Conservation (phyloP, 2,888 invertebrate species). For the Tetropium fuscum region DNA sequence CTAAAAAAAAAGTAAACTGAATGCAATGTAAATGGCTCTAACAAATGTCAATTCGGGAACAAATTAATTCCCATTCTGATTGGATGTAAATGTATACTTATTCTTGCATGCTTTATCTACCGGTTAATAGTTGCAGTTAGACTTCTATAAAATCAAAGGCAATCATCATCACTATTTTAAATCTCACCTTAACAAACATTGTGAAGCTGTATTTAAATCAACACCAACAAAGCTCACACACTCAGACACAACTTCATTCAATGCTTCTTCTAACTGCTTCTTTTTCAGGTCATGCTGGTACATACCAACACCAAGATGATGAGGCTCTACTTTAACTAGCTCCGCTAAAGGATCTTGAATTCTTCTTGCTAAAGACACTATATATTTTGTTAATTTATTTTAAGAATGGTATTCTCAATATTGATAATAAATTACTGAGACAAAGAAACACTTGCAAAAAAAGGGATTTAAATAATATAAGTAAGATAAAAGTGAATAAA, state of each 20-base stretch:
- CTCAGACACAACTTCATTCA: slow-evolving; percentile 87
- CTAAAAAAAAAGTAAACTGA: too few species aligned
- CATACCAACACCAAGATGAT: slow-evolving; percentile 94
- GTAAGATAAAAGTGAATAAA: too few species aligned
- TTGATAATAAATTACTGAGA: slow-evolving; percentile 4
- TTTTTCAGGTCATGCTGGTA: slow-evolving; percentile 93
- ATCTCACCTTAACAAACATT: slow-evolving; percentile 79
- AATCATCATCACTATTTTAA: too few species aligned
- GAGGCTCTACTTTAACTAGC: slow-evolving; percentile 93
- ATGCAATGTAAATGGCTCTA: too few species aligned
- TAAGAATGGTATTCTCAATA: slow-evolving; percentile 41
- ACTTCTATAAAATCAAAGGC: too few species aligned
- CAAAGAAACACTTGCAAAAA: too few species aligned
- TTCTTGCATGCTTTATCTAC: too few species aligned
- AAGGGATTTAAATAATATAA: too few species aligned
- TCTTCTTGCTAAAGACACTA: slow-evolving; percentile 86
- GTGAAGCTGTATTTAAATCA: slow-evolving; percentile 89
- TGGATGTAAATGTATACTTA: too few species aligned
- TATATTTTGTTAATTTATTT: too few species aligned
- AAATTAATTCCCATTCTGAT: too few species aligned
- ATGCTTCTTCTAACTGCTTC: slow-evolving; percentile 77
- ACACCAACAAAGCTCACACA: slow-evolving; percentile 95
- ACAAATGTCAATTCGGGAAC: too few species aligned
- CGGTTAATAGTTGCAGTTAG: not conserved
- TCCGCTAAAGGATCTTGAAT: slow-evolving; percentile 93